A percentile compares a stretch with the other conserved stretches of the same genome.
Evolutionary conservation across 2,888 invertebrate species (phyloP).

Genomic region (Griposia aprilina): DNA sequence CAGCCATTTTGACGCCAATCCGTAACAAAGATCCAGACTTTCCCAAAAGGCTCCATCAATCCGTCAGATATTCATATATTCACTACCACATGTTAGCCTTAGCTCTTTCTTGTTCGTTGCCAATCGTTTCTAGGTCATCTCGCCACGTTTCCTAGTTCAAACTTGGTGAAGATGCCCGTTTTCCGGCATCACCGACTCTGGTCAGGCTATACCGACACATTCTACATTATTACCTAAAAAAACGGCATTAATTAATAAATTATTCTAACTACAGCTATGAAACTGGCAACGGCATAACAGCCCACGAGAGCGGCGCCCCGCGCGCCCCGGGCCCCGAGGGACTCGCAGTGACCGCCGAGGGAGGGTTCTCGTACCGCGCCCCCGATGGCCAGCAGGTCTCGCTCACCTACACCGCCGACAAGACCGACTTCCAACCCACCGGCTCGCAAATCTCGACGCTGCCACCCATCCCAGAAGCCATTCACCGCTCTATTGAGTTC

Average conservation of each 20-base stretch:
- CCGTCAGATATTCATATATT: no score
- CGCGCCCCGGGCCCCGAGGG: conserved; percentile 88
- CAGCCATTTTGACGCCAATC: no score
- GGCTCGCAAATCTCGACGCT: conserved; percentile 91
- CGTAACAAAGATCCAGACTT: conserved; percentile 73
- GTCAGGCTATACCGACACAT: no score
- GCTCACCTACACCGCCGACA: conserved; percentile 92
- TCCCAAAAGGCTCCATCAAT: no score
- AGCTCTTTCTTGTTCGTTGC: no score
- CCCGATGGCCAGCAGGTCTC: conserved; percentile 92
- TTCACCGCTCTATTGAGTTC: conserved; percentile 85
- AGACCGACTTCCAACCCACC: conserved; percentile 92
- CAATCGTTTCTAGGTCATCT: no score
- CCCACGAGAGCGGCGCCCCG: conserved; percentile 89
- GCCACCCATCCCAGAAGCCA: conserved; percentile 90
- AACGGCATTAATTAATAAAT: no score
- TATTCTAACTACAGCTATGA: conserved; percentile 84
- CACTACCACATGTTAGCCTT: no score
- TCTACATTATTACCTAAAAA: no score
- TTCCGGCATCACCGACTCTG: no score
- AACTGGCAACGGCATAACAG: conserved; percentile 92
- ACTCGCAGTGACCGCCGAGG: conserved; percentile 90
- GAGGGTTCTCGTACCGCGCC: conserved; percentile 92
- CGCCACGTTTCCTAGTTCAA: no score
- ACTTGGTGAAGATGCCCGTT: no score